Evolutionary conservation across 2,113 vertebrate species (phyloP), one percentile per base, ranked within the genome.

Genomic region (Myotis davidii): DNA sequence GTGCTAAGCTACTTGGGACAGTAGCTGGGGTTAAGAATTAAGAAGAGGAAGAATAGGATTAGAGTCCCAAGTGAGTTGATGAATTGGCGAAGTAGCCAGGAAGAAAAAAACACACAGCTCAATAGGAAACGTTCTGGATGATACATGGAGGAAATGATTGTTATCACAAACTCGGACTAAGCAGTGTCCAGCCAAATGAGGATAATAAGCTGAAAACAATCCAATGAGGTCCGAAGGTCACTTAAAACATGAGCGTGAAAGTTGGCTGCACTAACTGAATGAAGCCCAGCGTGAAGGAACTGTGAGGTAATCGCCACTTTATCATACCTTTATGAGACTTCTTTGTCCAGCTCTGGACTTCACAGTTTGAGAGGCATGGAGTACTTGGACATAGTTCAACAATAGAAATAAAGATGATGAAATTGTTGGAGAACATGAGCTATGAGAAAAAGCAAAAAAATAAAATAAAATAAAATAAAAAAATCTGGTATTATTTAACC

Each of bases 381-480:
- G 64, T 50, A 50, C 25, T 88, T 95, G 97, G 94, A 95, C 25
- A 45, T 39, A 79, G 61, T 92, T 97, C 95, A 95, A 95, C 78
- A 88, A 94, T 25, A 95, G 96, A 96, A 94, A 95, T 61, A 97
- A 92, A 91, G 88, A 96, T 70, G 94, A 97, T 50, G 94, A 95
- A 95, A 90, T 27, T 74, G 67, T 69, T 97, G 95, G 92, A 90
- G 67, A 87, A 85, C 29, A 94, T 83, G 73, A 86, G 74, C 70
- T 70, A 54, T 42, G 85, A 86, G 79, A 74, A 88, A 84, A 93
- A 59, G 81, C 74, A 78, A 45, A 92, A 82, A 23, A 89, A 45
- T n/a, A n/a, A n/a, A n/a, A n/a, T n/a, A n/a, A n/a, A n/a, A n/a
- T n/a, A n/a, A 45, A 45, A 4, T 1, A 11, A 45, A 45, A 45